Evolutionary conservation across 2,797 vertebrate species (phyloP).

Genomic region (Morus bassanus): DNA sequence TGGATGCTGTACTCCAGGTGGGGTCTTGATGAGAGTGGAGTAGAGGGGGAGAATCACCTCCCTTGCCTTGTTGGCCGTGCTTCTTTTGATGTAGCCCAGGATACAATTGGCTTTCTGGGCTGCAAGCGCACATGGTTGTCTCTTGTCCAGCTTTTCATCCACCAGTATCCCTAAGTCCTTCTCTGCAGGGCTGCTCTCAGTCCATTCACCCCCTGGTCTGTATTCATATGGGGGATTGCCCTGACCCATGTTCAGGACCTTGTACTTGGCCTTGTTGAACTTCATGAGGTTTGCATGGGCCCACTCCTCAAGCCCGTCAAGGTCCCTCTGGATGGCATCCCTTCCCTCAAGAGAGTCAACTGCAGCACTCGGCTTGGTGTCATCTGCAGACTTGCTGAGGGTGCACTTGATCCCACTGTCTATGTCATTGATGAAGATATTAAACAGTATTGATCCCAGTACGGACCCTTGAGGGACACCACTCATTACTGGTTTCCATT

Average conservation of each 20-base stretch:
- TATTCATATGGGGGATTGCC: neutral
- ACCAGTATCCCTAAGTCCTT: neutral
- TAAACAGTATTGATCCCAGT: neutral
- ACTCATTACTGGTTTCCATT: neutral
- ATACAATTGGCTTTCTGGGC: neutral
- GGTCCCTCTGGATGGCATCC: neutral
- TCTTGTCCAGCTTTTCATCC: neutral
- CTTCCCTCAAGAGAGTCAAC: neutral
- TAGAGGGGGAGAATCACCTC: neutral
- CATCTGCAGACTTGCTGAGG: neutral
- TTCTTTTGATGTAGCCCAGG: neutral
- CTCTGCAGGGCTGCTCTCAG: neutral
- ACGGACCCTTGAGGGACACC: neutral
- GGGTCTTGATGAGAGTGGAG: neutral
- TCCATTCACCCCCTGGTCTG: neutral
- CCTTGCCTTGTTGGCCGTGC: accelerated
- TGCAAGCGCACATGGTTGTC: accelerated
- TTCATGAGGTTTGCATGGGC: neutral
- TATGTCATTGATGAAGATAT: neutral
- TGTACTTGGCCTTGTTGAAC: neutral
- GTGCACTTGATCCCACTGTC: neutral
- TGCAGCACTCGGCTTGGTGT: neutral
- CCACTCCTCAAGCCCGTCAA: neutral
- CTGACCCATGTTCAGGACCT: too few relatives aligned
- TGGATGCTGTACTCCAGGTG: neutral